Conservation (phyloP, 2,113 vertebrate genomes). For the Ia io region DNA sequence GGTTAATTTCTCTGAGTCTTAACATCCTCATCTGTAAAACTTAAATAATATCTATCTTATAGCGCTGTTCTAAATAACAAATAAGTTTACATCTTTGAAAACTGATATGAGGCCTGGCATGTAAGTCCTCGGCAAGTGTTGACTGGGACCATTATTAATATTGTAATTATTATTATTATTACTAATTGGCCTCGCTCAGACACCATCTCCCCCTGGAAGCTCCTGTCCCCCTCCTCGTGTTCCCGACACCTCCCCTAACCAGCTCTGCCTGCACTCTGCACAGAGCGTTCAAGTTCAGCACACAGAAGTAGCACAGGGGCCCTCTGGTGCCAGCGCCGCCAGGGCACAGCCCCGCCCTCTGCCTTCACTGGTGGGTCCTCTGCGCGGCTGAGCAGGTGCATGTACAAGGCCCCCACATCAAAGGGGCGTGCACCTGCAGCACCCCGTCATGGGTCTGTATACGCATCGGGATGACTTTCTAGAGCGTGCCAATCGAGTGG, state of each 20-base stretch:
- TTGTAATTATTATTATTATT: too few species aligned
- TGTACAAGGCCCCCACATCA: neutral
- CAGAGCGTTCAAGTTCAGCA: neutral
- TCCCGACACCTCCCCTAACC: fast-evolving
- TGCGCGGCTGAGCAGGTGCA: neutral
- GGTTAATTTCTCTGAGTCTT: neutral
- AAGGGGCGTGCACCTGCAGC: fast-evolving
- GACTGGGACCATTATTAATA: neutral
- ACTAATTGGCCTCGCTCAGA: neutral
- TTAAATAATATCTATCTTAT: neutral
- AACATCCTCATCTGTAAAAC: neutral
- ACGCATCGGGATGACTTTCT: neutral
- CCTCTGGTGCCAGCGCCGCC: too few species aligned
- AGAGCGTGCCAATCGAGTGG: neutral
- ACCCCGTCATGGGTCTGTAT: fast-evolving
- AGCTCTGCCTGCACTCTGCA: too few species aligned
- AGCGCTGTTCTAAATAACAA: neutral
- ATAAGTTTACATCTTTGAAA: neutral
- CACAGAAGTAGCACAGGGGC: fast-evolving
- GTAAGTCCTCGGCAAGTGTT: neutral
- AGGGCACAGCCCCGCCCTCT: neutral
- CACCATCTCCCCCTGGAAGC: neutral
- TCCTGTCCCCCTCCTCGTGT: fast-evolving
- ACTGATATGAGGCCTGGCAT: too few species aligned
- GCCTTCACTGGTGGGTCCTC: fast-evolving